Conservation (phyloP, 2,888 invertebrate genomes). For the Podabrus alpinus region DNA sequence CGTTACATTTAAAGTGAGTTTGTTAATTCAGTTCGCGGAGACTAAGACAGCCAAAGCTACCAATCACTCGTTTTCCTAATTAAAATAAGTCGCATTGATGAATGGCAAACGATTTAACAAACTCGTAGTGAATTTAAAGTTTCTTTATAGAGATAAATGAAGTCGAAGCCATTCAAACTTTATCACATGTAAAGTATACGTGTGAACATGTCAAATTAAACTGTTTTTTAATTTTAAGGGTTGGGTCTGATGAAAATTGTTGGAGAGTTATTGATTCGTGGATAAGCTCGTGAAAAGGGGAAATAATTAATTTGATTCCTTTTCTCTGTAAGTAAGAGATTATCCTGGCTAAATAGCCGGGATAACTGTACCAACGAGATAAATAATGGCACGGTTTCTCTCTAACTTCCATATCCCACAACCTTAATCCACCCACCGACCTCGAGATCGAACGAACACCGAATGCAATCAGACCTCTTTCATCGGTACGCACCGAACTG, state of each 20-base stretch:
- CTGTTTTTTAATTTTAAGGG: not conserved
- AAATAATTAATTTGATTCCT: not conserved
- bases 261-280: not conserved
- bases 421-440: not conserved
- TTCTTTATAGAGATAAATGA: constrained; percentile 19
- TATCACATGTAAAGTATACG: not conserved
- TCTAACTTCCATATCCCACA: not conserved
- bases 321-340: not conserved
- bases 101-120: constrained; percentile 35
- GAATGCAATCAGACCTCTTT: not conserved
- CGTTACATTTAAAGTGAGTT: constrained; percentile 13
- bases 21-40: constrained; percentile 19
- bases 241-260: not conserved
- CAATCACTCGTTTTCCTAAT: constrained; percentile 35
- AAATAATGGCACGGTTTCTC: not conserved
- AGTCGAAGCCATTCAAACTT: constrained; percentile 3
- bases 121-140: constrained; percentile 29
- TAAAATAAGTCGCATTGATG: constrained; percentile 38
- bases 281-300: not conserved
- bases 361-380: not conserved
- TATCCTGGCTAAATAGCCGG: not conserved
- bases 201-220: not conserved
- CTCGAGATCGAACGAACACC: not conserved
- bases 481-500: not conserved
- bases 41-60: constrained; percentile 17